A percentile compares a stretch with the other conserved stretches of the same genome.
Conservation (phyloP, 1,140 invertebrate species). For the Diorhabda sublineata region DNA sequence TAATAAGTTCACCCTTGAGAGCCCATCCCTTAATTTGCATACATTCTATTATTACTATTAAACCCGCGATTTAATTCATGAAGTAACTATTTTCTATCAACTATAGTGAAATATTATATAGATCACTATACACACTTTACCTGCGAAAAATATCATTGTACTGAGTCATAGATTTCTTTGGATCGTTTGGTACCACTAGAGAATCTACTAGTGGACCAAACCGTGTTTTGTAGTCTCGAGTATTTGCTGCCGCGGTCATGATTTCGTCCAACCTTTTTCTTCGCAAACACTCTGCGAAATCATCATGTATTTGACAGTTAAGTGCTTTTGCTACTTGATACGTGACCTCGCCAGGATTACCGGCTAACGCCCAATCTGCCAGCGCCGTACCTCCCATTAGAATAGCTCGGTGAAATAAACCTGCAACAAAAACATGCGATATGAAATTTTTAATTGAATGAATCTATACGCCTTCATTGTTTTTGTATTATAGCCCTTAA, state of each 20-base stretch:
- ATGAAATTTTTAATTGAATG: too few relatives aligned
- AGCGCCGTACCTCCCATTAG: conserved; percentile 92
- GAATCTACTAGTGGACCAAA: conserved; percentile 82
- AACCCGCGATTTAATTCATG: too few relatives aligned
- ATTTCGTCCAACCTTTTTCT: conserved; percentile 63
- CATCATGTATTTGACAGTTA: conserved; percentile 64
- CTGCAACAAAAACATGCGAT: conserved; percentile 50
- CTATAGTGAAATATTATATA: not conserved
- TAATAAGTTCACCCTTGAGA: too few relatives aligned
- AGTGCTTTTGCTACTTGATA: conserved; percentile 75
- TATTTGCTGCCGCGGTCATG: conserved; percentile 60
- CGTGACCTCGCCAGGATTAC: conserved; percentile 72
- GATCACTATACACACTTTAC: conserved; percentile 45
- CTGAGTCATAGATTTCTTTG: conserved; percentile 65
- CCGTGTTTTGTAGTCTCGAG: conserved; percentile 63
- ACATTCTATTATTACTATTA: too few relatives aligned
- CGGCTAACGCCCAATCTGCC: conserved; percentile 82
- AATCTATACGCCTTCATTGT: too few relatives aligned
- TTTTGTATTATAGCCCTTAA: too few relatives aligned
- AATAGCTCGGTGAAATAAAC: conserved; percentile 85
- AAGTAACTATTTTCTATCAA: too few relatives aligned
- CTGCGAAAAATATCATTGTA: conserved; percentile 69
- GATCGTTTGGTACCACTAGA: conserved; percentile 75
- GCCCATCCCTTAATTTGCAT: too few relatives aligned
- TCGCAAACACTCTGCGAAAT: conserved; percentile 61